Base-by-base conservation (phyloP, 2,113 vertebrate genomes). In the Sinocyclocheilus anophthalmus region DNA sequence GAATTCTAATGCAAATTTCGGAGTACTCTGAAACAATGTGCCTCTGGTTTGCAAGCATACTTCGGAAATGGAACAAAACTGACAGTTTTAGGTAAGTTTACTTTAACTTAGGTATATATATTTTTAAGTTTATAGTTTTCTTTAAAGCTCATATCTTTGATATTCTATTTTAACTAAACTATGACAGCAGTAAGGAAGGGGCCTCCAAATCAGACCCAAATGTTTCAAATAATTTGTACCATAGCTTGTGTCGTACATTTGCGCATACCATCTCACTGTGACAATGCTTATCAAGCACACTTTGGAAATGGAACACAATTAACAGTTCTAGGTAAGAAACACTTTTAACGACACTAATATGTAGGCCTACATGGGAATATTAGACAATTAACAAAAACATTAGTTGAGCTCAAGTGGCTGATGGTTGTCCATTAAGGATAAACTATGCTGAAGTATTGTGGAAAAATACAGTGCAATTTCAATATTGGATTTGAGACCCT, bases 1-100 rank as follows among this genome's bases (percentile, higher is more conserved):
- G 42, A 14, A 42, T n/a, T 67, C 81, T 88, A 6, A 48, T 2
- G 2, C 69, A 82, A 33, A 94, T 94, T 93, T 89, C 3, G 57
- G 87, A 18, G 33, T 83, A 90, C 87, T 87, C 39, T 33, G 22
- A 24, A 26, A 84, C 91, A 91, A 33, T 57, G 94, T 95, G 94
- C 90, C 91, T 48, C 90, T 93, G 92, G 92, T 83, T 0, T 0
- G 70, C 89, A 91, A 88, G 90, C 88, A 10, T 88, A 83, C 85
- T 92, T 91, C 69, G 90, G 88, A 72, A 3, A 61, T 42, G 90
- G 90, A 69, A 90, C 91, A 22, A 91, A 90, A 88, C 81, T 92
- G 37, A 91, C 87, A 8, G 90, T 91, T 86, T 85, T 92, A 81
- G 89, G 90, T 91, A 92, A 88, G 90, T 88, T 84, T 26, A 33